phyloP scores from a whole-genome alignment of 2,113 vertebrate genomes.

The Burhinus oedicnemus region DNA sequence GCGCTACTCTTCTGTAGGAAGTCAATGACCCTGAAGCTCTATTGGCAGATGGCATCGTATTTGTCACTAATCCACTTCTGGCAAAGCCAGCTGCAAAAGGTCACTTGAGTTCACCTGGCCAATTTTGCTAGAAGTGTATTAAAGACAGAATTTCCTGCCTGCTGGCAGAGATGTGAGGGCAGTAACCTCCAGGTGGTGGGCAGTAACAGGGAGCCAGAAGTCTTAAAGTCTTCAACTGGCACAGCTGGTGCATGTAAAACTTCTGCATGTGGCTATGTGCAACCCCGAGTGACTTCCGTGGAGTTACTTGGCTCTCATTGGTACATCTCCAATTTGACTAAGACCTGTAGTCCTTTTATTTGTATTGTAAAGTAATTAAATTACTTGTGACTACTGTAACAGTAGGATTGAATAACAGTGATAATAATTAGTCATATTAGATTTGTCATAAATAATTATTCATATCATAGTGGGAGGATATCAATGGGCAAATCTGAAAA shows the following conservation, averaged over 20 bases:
- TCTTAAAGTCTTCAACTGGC: not conserved
- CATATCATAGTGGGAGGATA: not conserved
- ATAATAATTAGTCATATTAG: not conserved
- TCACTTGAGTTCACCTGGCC: not conserved
- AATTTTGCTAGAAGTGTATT: not conserved
- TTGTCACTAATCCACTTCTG: not conserved
- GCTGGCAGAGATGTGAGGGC: not conserved
- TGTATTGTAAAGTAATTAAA: not conserved
- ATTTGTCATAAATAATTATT: not conserved
- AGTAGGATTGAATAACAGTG: not conserved
- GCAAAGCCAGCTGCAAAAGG: not conserved
- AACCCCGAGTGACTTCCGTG: not conserved
- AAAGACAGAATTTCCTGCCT: not conserved
- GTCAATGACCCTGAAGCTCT: not conserved
- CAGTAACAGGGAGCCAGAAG: not conserved
- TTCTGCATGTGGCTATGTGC: not conserved
- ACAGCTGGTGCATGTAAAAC: not conserved
- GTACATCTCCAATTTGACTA: not conserved
- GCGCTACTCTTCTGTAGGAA: not conserved
- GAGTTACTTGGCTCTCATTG: not conserved
- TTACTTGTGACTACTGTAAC: not conserved
- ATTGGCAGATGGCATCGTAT: not conserved
- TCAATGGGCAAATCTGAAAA: not conserved
- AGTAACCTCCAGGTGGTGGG: not conserved
- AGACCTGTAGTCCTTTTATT: not conserved